Evolutionary conservation across 1,140 invertebrate species (phyloP), one percentile per base, ranked within the genome.

Genomic region (Diachasma alloeum): DNA sequence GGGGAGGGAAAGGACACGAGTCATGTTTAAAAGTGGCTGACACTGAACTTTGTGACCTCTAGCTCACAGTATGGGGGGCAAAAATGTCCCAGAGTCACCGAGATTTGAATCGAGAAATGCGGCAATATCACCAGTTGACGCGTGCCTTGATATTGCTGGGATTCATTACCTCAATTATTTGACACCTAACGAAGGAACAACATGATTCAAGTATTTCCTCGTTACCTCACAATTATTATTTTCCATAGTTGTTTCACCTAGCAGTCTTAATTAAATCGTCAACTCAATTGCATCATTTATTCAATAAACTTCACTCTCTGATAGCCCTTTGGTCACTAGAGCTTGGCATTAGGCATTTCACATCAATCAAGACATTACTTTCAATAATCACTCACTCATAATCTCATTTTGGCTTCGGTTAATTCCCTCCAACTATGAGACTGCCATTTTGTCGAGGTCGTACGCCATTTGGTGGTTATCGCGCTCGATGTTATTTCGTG

Each of bases 61-160:
- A 87, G 84, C 89, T 90, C 89, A 90, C 81, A 90, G 86, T 79
- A 93, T 93, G 70, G 92, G 92, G 53, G 93, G 92, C 75, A 93
- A 84, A 84, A 93, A 93, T 22, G 92, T 93, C 68, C 92, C 93
- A 22, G 92, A 93, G 83, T 93, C 92, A 81, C 93, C 92, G 72
- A 93, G 88, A 83, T 91, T 92, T 42, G 90, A 90, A 82, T 93
- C 92, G 73, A 91, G 82, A 71, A 87, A 90, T 69, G 86, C 86
- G 76, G 89, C 87, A 72, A 90, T 89, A 75, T 90, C 87, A 42
- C 87, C 87, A 37, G 88, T 90, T 19, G 89, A 90, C 0, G 89
- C 88, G 77, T 89, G 88, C 44, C 89, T 85, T 44, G 86, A 87
- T 56, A 85, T 87, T 0, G 85, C 82, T 9, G 84, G 81, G 2